These are phyloP conservation scores for Eulacestoma nigropectus DNA, from an alignment of 2,113 vertebrate species.

Conservation along the genomic window DNA sequence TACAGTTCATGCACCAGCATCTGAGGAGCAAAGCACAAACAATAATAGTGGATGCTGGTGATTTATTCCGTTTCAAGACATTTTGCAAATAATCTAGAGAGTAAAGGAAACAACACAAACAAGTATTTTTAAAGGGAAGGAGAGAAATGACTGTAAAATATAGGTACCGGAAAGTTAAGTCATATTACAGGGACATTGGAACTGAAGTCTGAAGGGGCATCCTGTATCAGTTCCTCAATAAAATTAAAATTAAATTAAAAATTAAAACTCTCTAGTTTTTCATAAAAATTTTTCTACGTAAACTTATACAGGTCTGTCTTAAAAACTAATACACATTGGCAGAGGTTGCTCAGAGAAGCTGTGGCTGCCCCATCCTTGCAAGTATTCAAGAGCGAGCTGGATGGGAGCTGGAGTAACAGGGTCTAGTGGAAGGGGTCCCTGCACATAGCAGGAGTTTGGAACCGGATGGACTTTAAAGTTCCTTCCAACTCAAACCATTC, in stretches of 20 bases:
- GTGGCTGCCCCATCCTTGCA: not conserved
- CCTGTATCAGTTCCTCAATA: not conserved
- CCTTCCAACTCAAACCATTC: not conserved
- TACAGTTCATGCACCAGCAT: slow-evolving; percentile 21
- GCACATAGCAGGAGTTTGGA: not conserved
- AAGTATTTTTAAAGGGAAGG: not conserved
- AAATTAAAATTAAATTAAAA: not conserved
- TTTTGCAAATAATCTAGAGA: not conserved
- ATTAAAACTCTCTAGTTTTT: not conserved
- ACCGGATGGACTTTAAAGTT: not conserved
- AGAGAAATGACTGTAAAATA: not conserved
- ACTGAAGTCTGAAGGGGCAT: not conserved
- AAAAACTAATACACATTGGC: not conserved
- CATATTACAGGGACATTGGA: not conserved
- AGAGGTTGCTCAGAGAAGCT: not conserved
- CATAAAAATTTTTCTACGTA: not conserved
- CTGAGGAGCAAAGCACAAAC: not conserved
- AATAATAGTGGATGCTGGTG: not conserved
- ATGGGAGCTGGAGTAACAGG: not conserved
- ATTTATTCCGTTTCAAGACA: not conserved
- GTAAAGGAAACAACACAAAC: not conserved
- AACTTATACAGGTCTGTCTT: not conserved
- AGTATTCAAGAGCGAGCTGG: not conserved
- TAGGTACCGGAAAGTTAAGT: not conserved
- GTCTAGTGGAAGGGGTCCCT: not conserved